Conservation (phyloP, 2,888 invertebrate species). For the Steromphala cineraria region DNA sequence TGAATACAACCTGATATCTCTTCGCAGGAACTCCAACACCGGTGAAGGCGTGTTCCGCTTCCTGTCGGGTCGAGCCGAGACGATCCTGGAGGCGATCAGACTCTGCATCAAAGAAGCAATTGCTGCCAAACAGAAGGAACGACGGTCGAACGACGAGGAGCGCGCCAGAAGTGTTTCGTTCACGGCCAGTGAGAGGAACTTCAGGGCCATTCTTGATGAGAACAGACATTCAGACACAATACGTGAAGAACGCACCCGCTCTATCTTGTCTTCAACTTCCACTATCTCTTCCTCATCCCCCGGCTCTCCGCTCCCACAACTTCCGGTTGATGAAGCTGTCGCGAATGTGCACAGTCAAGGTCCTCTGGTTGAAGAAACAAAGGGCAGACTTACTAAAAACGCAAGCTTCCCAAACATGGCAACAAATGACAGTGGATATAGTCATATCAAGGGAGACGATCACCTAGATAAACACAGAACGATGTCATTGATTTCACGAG, state of each 20-base stretch:
- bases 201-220: constrained; percentile 16
- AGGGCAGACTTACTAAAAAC: neutral
- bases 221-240: neutral
- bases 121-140: constrained; percentile 28
- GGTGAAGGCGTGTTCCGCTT: constrained; percentile 55
- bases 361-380: neutral
- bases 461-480: constrained; percentile 23
- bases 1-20: neutral
- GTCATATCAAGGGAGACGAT: constrained; percentile 38
- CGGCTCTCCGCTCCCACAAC: neutral
- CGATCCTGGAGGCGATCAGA: constrained; percentile 47
- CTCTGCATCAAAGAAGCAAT: constrained; percentile 50
- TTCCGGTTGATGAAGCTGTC: neutral
- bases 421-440: constrained; percentile 38
- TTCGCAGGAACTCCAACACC: constrained; percentile 54
- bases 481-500: constrained; percentile 41
- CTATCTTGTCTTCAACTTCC: constrained; percentile 10
- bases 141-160: neutral
- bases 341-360: neutral
- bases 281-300: constrained; percentile 31
- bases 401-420: neutral
- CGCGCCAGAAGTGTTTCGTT: neutral
- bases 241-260: neutral
- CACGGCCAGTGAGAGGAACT: neutral
- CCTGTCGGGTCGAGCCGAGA: constrained; percentile 37